Evolutionary conservation across 2,888 invertebrate genomes (phyloP), one percentile per base, ranked within the genome.

Genomic region (Tetranychus piercei): DNA sequence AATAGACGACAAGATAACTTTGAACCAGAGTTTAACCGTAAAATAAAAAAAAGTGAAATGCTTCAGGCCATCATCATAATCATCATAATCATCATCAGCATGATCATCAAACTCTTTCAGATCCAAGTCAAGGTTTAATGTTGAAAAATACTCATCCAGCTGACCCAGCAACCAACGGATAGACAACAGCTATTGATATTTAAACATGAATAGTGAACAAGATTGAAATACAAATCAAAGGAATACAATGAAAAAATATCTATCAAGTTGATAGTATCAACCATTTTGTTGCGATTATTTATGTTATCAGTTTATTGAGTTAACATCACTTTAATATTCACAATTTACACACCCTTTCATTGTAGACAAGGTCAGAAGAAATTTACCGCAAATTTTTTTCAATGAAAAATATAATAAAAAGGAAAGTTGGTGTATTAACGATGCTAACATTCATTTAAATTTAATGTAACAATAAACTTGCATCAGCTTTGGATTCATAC

Each of bases 251-350:
- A 34, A 34, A n/a, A 34, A 5, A 34, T 34, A 34, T 34, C 34
- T 34, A 34, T 34, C 34, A 34, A 34, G 34, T 34, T 44, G 34
- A 73, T 44, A 73, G 44, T 6, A 69, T 73, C 44, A 69, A 73
- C 18, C 67, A 73, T 45, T 73, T 73, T 43, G 65, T 64, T 65
- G 66, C 69, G 15, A 69, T 73, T 45, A 34, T 74, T 45, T 69
- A 69, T 74, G 70, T 69, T 69, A 34, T 69, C 18, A 74, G 70
- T 45, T 74, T 55, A 9, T 74, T 74, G 45, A 74, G 74, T 74
- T 55, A 55, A 55, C 55, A 55, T 34, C 34, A 34, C 3, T 34
- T 34, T 34, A 34, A 34, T 34, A 23, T 23, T 5, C 34, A 34
- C 34, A 34, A 34, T 4, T 55, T 9, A 55, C 55, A 55, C 55